phyloP scores from a whole-genome alignment of 2,888 invertebrate species.

The Ceriagrion tenellum region DNA sequence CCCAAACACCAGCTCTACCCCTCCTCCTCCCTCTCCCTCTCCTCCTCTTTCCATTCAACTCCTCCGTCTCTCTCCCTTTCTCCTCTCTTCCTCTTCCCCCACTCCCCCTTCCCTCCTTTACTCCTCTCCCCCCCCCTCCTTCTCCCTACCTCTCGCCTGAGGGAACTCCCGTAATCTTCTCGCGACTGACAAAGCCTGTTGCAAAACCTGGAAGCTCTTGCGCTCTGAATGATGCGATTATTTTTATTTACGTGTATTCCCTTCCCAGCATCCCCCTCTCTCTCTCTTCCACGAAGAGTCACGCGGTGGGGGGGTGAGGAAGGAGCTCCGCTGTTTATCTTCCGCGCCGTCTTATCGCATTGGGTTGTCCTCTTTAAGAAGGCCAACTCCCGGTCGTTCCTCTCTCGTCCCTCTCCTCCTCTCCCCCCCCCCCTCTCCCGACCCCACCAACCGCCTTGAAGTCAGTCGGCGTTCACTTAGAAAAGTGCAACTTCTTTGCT shows the following conservation, averaged over 20 bases:
- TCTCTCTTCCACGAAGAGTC: too few relatives aligned
- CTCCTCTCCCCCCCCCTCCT: neutral
- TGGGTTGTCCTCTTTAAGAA: neutral
- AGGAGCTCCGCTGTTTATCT: neutral
- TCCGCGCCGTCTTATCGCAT: neutral
- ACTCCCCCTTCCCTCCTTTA: too few relatives aligned
- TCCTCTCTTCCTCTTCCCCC: neutral
- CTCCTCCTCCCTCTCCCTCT: neutral
- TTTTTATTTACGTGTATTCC: constrained; percentile 34
- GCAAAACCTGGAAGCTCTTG: constrained; percentile 56
- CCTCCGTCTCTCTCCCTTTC: too few relatives aligned
- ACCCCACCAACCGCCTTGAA: neutral
- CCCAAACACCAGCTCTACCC: neutral
- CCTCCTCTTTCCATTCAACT: too few relatives aligned
- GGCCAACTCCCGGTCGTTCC: too few relatives aligned
- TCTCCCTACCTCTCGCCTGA: too few relatives aligned
- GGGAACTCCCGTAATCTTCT: constrained; percentile 37
- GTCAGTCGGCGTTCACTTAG: neutral
- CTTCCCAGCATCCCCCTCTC: too few relatives aligned
- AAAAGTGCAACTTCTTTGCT: neutral
- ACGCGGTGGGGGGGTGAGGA: neutral
- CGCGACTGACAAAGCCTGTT: constrained; percentile 56
- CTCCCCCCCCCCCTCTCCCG: too few relatives aligned
- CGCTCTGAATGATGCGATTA: neutral
- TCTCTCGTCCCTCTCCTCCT: too few relatives aligned